Conservation (phyloP, 1,140 invertebrate species). For the Lanistes nyassanus region DNA sequence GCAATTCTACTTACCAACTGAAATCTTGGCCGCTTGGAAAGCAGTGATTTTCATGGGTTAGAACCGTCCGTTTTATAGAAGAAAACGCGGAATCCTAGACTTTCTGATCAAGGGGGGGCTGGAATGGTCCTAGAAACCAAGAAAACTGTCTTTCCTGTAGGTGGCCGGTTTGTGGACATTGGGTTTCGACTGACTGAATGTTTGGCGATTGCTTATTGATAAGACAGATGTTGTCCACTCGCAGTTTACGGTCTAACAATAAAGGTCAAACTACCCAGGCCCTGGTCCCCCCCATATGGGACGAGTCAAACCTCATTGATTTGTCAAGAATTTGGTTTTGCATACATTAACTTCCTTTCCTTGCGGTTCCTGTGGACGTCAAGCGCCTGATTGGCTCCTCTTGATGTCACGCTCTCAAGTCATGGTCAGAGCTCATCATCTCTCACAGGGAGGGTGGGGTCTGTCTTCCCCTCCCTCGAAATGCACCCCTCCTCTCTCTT, state of each 20-base stretch:
- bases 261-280: background rate
- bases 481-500: no score
- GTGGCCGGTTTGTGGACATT: background rate
- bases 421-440: background rate
- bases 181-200: background rate
- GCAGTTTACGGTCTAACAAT: no score
- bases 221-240: background rate
- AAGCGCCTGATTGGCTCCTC: background rate
- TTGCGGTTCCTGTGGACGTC: background rate
- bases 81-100: background rate
- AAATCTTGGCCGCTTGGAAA: background rate
- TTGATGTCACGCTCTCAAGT: background rate
- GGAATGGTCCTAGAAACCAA: background rate
- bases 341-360: slow-evolving; percentile 13
- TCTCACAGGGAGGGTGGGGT: background rate
- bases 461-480: background rate
- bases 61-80: background rate
- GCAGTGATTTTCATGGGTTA: background rate
- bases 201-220: no score
- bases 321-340: background rate
- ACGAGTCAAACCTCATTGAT: background rate
- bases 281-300: background rate
- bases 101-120: background rate
- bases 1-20: background rate
- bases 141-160: background rate